A percentile compares a stretch with the other conserved stretches of the same genome.
Conservation (phyloP, 30 jellyfish, hydroid and myxozoan species). For the Cassiopea xamachana region DNA sequence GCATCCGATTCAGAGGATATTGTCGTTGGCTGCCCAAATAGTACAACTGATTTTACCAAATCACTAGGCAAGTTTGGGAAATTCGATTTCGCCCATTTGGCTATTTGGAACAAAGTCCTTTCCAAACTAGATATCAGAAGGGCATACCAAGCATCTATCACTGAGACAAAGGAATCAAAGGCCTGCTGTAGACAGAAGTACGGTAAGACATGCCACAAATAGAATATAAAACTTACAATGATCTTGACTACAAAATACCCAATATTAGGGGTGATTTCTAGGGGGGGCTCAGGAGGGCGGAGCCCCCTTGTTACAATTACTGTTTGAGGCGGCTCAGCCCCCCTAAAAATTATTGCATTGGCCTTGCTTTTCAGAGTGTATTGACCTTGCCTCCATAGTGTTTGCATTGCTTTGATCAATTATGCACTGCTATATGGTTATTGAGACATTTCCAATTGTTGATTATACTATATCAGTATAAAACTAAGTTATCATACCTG, state of each 20-base stretch:
- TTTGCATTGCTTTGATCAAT: too few species aligned
- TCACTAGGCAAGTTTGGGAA: slow-evolving; percentile 45
- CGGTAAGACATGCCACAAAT: slow-evolving; percentile 9
- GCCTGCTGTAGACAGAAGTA: slow-evolving; percentile 56
- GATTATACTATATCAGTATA: too few species aligned
- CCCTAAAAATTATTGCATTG: background rate
- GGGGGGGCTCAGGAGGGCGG: too few species aligned
- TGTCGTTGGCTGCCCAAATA: slow-evolving; percentile 35
- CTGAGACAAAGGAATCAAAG: slow-evolving; percentile 18
- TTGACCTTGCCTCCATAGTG: too few species aligned
- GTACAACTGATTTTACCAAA: slow-evolving; percentile 11
- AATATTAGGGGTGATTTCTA: too few species aligned
- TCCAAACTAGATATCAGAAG: slow-evolving; percentile 21
- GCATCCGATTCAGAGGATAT: slow-evolving; percentile 1
- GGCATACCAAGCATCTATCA: slow-evolving; percentile 66
- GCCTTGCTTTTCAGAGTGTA: too few species aligned
- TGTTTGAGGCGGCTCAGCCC: background rate
- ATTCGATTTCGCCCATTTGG: slow-evolving; percentile 87
- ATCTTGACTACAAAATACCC: too few species aligned
- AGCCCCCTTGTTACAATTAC: too few species aligned
- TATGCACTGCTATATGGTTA: too few species aligned
- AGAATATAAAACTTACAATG: too few species aligned
- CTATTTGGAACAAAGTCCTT: slow-evolving; percentile 80
- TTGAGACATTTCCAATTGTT: too few species aligned
- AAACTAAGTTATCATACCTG: too few species aligned